A percentile compares a stretch with the other conserved stretches of the same genome.
Conservation (phyloP, 1,140 invertebrate genomes). For the Plodia interpunctella region DNA sequence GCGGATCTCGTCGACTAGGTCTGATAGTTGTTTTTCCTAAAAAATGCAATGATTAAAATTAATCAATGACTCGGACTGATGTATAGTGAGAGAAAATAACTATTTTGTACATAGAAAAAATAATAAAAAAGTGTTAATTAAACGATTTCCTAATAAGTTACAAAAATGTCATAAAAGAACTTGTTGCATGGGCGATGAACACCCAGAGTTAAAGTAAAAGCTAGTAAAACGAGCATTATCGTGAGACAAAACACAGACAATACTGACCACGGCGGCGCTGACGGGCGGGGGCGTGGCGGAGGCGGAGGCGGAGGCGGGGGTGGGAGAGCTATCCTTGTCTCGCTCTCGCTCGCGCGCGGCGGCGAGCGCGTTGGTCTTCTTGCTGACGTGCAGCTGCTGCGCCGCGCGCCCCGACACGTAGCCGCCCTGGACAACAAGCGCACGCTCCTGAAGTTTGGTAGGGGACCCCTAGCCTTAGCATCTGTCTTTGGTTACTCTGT, state of each 20-base stretch:
- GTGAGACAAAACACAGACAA: too few relatives aligned
- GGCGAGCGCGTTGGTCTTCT: slow-evolving; percentile 83
- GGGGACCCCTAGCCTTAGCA: slow-evolving; percentile 53
- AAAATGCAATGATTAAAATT: slow-evolving; percentile 9
- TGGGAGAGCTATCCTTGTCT: slow-evolving; percentile 40
- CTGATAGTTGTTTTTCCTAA: slow-evolving; percentile 66
- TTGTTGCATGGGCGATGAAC: too few relatives aligned
- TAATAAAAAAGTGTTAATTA: too few relatives aligned
- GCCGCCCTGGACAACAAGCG: slow-evolving; percentile 79
- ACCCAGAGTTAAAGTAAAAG: too few relatives aligned
- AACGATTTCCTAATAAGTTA: too few relatives aligned
- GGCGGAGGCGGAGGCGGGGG: slow-evolving; percentile 19
- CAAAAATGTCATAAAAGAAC: too few relatives aligned
- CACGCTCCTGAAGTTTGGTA: slow-evolving; percentile 77
- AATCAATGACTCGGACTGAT: not conserved
- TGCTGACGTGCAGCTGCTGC: slow-evolving; percentile 78
- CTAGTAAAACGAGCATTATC: too few relatives aligned
- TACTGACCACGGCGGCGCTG: slow-evolving; percentile 12
- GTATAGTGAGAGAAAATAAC: too few relatives aligned
- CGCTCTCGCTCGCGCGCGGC: slow-evolving; percentile 34
- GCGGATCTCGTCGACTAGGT: slow-evolving; percentile 85
- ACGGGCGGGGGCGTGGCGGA: not conserved
- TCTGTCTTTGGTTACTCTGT: slow-evolving; percentile 42
- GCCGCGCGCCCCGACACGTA: slow-evolving; percentile 76
- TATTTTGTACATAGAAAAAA: too few relatives aligned